Conservation (phyloP, 2,797 vertebrate genomes). For the Gymnopithys bicolor region DNA sequence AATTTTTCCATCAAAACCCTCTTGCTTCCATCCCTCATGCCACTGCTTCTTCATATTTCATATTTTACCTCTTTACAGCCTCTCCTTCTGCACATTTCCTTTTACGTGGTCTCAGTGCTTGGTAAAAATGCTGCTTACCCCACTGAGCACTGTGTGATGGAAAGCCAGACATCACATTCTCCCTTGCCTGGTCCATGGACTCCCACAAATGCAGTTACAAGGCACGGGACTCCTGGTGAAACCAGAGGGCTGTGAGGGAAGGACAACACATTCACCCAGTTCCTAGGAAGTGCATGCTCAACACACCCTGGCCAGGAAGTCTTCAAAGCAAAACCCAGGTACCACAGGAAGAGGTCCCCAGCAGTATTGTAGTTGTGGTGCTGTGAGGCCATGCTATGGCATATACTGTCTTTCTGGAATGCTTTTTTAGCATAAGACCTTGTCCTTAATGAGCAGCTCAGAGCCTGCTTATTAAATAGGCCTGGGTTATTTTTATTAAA, state of each 20-base stretch:
- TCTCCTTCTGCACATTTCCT: background rate
- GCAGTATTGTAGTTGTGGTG: background rate
- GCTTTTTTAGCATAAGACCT: background rate
- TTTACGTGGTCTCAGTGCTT: background rate
- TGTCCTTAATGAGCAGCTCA: background rate
- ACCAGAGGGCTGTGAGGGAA: background rate
- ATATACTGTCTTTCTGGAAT: background rate
- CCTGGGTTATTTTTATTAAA: constrained; percentile 22
- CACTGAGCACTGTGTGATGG: background rate
- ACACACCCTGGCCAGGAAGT: background rate
- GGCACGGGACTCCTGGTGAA: background rate
- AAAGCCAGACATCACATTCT: background rate
- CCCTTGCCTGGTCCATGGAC: background rate
- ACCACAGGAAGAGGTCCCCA: background rate
- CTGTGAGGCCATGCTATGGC: background rate
- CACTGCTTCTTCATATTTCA: background rate
- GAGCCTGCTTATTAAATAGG: background rate
- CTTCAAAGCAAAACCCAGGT: background rate
- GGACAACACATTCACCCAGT: background rate
- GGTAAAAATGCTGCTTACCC: background rate
- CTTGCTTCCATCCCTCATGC: background rate
- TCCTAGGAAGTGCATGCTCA: background rate
- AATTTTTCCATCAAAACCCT: background rate
- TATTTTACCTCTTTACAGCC: background rate
- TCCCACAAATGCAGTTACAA: background rate